Percentiles rank a stretch among this genome's conserved stretches.
Evolutionary conservation across 2,888 invertebrate species (phyloP).

Genomic region (Strigamia maritima): DNA sequence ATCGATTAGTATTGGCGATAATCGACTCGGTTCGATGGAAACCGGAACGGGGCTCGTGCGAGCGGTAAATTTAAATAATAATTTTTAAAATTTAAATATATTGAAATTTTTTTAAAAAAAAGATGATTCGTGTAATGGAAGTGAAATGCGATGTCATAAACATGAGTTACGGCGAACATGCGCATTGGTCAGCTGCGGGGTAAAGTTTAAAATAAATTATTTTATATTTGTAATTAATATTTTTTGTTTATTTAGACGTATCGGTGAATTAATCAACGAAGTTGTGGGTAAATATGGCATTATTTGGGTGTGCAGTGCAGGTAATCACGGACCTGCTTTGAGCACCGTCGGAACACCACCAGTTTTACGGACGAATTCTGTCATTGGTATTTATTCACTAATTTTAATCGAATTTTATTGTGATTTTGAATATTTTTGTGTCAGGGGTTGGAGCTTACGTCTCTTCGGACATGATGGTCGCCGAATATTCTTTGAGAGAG

Average conservation of each 20-base stretch:
- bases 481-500: constrained; percentile 86
- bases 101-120: constrained; percentile 44
- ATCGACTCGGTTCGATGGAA: constrained; percentile 90
- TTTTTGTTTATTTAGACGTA: constrained; percentile 61
- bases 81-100: neutral
- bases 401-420: constrained; percentile 26
- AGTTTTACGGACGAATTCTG: constrained; percentile 70
- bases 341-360: constrained; percentile 76
- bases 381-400: constrained; percentile 65
- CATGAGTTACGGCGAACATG: constrained; percentile 96
- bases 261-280: constrained; percentile 78
- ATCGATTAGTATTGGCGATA: constrained; percentile 88
- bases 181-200: constrained; percentile 88
- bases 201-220: constrained; percentile 50
- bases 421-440: constrained; percentile 7
- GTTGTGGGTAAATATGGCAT: constrained; percentile 88
- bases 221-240: too few species aligned
- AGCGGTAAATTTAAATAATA: too few species aligned
- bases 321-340: constrained; percentile 91
- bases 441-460: constrained; percentile 91
- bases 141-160: constrained; percentile 77
- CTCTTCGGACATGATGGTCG: constrained; percentile 95
- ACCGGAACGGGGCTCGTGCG: constrained; percentile 89
- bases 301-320: constrained; percentile 89
- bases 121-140: constrained; percentile 56